Base-by-base conservation (phyloP, 1,140 invertebrate genomes). In the Habropoda laboriosa region DNA sequence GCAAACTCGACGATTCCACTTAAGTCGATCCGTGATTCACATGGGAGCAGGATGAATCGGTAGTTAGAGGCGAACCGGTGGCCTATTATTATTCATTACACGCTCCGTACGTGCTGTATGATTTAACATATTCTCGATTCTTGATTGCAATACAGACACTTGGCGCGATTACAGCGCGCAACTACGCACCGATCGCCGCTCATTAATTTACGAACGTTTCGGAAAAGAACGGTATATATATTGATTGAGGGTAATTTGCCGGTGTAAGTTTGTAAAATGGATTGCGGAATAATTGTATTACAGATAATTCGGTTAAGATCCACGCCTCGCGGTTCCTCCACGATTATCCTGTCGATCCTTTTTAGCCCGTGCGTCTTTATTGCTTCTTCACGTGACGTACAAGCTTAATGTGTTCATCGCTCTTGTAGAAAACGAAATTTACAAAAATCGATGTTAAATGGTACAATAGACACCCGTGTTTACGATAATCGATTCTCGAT, bases 21-120 rank as follows among this genome's bases (percentile, higher is more conserved):
- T 42, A 30, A 45, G 45, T 57, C 49, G 73, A 35, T 35, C 63
- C 63, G 38, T 24, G 73, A 45, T 68, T 68, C 40, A 12, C 58
- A 16, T 51, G 45, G 18, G 30, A 32, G 24, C 32, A 35, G n/a
- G 73, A 76, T 55, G 49, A 55, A 75, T 67, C 73, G 63, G 49
- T 76, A 53, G 64, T 68, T 68, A 57, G 51, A 66, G n/a, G 27
- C 63, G 73, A 45, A 45, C 63, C 63, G 13, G 13, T 16, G 13
- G 51, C 35, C 73, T 68, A 66, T 76, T 57, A 76, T 76, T 76
- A 76, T 76, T 76, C 73, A 57, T 76, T 76, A 57, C 63, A 42
- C 51, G 73, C 53, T 57, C 32, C 49, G 49, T 57, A 76, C 63
- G 63, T 76, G 63, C 63, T 10, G 38, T 66, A 35, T 53, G 38